These are phyloP conservation scores for Melanotaenia boesemani DNA, from an alignment of 2,797 vertebrate species.

Conservation along the genomic window DNA sequence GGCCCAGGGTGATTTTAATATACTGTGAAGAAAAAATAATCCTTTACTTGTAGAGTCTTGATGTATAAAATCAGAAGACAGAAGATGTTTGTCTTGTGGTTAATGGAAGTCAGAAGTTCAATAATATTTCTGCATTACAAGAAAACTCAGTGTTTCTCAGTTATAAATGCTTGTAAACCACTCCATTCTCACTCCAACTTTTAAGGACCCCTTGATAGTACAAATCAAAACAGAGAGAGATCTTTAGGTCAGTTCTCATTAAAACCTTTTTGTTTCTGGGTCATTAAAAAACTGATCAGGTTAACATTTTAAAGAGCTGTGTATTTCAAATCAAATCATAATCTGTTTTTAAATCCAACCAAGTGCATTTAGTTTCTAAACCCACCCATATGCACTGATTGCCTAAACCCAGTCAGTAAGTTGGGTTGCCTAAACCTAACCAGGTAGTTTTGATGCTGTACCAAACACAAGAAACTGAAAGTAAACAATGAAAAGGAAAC, in stretches of 20 bases:
- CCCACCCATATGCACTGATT: no score
- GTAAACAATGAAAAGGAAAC: no score
- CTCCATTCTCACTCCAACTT: background rate
- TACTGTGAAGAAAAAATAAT: conserved; percentile 24
- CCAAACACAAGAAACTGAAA: no score
- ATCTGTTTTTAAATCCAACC: background rate
- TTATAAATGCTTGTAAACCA: background rate
- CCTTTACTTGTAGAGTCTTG: conserved; percentile 27
- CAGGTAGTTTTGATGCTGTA: no score
- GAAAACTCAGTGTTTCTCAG: background rate
- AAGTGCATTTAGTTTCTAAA: background rate
- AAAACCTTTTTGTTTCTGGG: conserved; percentile 31
- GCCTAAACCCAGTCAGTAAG: background rate
- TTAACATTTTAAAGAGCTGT: background rate
- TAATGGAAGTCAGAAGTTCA: conserved; percentile 21
- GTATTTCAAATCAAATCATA: background rate
- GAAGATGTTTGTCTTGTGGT: conserved; percentile 26
- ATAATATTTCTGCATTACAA: conserved; percentile 21
- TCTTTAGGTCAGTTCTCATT: conserved; percentile 29
- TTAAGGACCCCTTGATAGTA: conserved; percentile 3
- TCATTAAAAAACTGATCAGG: background rate
- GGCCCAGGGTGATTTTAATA: conserved; percentile 33
- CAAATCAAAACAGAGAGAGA: conserved; percentile 26
- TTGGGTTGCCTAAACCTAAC: background rate
- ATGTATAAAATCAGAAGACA: conserved; percentile 15